phyloP scores from a whole-genome alignment of 2,113 vertebrate genomes.

The Misgurnus mizolepis region DNA sequence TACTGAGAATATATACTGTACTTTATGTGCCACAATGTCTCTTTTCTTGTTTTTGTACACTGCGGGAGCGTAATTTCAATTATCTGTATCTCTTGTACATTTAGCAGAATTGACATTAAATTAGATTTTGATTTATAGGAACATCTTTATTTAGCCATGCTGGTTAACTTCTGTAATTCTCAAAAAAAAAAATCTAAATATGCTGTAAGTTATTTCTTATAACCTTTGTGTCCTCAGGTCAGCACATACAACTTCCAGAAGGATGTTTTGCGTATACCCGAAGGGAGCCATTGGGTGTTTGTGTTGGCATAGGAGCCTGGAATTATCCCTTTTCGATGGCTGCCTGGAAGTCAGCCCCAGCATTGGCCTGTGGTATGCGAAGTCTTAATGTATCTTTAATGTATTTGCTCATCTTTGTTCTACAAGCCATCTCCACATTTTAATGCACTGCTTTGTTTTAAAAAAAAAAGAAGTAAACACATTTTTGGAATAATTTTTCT shows the following conservation, averaged over 20 bases:
- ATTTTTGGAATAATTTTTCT: background rate
- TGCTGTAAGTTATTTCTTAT: background rate
- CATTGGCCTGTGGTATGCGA: conserved; percentile 93
- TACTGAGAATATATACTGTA: too few relatives aligned
- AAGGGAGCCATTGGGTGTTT: conserved; percentile 91
- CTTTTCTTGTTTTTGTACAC: too few relatives aligned
- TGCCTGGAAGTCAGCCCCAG: conserved; percentile 87
- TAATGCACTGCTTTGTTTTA: too few relatives aligned
- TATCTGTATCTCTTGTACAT: too few relatives aligned
- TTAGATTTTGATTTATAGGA: too few relatives aligned
- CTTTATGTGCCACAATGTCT: too few relatives aligned
- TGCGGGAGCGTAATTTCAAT: too few relatives aligned
- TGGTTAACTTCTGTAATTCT: background rate
- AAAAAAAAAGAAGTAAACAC: too few relatives aligned
- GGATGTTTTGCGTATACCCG: conserved; percentile 91
- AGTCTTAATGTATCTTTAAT: too few relatives aligned
- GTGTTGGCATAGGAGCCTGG: conserved; percentile 94
- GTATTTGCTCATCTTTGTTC: background rate
- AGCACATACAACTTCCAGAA: conserved; percentile 88
- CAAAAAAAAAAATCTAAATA: background rate
- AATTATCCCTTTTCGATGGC: conserved; percentile 93
- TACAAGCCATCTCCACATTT: background rate
- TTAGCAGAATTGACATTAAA: too few relatives aligned
- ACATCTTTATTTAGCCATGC: too few relatives aligned
- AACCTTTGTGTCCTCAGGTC: conserved; percentile 72